phyloP scores from a whole-genome alignment of 2,797 vertebrate species.

The Eupleurogrammus muticus region DNA sequence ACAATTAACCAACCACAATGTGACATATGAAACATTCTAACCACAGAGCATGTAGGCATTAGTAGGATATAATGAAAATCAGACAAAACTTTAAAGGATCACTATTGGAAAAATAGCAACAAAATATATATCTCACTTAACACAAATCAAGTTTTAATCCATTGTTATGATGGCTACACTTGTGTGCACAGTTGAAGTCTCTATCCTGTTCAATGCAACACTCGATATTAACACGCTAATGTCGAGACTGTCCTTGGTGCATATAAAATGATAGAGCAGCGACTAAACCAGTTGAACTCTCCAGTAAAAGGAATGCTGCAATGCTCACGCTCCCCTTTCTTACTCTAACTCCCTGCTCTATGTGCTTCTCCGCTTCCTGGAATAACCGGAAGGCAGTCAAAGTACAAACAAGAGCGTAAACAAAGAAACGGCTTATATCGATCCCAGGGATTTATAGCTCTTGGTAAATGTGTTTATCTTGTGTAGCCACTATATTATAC shows the following conservation, averaged over 20 bases:
- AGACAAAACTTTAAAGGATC: constrained; percentile 12
- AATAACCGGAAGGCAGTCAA: constrained; percentile 58
- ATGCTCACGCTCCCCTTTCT: background rate
- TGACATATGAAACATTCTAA: background rate
- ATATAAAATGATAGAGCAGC: constrained; percentile 21
- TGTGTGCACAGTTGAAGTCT: constrained; percentile 12
- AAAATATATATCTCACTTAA: constrained; percentile 11
- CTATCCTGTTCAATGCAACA: constrained; percentile 38
- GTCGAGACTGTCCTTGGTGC: constrained; percentile 18
- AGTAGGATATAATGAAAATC: constrained; percentile 8
- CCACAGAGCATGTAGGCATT: background rate
- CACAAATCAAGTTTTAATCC: constrained; percentile 25
- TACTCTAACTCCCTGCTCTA: constrained; percentile 27
- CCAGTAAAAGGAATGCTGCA: constrained; percentile 40
- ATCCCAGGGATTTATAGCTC: constrained; percentile 55
- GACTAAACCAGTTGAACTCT: constrained; percentile 33
- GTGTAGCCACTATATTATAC: constrained; percentile 56
- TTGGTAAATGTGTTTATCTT: constrained; percentile 68
- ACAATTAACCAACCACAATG: background rate
- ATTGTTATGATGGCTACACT: too few relatives aligned
- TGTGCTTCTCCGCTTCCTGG: constrained; percentile 33
- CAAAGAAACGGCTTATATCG: constrained; percentile 62
- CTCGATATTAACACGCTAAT: constrained; percentile 24
- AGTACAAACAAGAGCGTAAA: constrained; percentile 63
- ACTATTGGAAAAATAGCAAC: constrained; percentile 9